Base-by-base conservation (phyloP, 2,888 invertebrate species). In the Xanthostigma xanthostigma region DNA sequence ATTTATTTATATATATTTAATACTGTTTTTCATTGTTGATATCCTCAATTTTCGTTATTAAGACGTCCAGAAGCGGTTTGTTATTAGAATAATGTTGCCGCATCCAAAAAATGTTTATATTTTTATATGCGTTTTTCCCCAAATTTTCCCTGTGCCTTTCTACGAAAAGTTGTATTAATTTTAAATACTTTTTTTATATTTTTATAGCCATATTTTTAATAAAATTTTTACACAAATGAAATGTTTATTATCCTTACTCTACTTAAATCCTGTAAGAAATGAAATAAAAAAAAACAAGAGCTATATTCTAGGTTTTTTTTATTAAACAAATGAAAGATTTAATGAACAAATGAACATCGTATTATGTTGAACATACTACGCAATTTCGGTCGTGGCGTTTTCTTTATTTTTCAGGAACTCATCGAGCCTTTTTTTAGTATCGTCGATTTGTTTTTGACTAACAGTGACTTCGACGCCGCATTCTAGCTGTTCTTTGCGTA, bases 401-500 rank as follows among this genome's bases (percentile, higher is more conserved):
- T 45, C 14, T n/a, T 38, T 36, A 3, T 14, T 51, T 41, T 54
- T 50, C 38, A 57, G 58, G 9, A 72, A 71, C 45, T 76, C 68
- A 17, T 74, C 66, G 11, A 78, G 64, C 58, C 78, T 71, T 45
- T 72, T 62, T 49, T 74, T 74, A 0, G 78, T 72, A 44, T 66
- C 66, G 46, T 74, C 74, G 35, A 89, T 81, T 51, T 86, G 80
- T 54, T 81, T 74, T 50, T 80, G 73, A 0, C 72, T 76, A 0
- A 88, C 74, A 0, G 84, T 81, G 0, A 82, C 69, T 2, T 73
- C 67, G 1, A 81, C 61, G 45, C 80, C 74, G 50, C 81, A 76
- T 10, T 77, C 78, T 42, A 72, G 66, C 62, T 91, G 89, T 63
- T 89, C 86, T 52, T 76, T 73, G 37, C 78, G 74, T n/a, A 91